Conservation (phyloP, 2,797 vertebrate genomes). For the Epinephelus malabaricus region DNA sequence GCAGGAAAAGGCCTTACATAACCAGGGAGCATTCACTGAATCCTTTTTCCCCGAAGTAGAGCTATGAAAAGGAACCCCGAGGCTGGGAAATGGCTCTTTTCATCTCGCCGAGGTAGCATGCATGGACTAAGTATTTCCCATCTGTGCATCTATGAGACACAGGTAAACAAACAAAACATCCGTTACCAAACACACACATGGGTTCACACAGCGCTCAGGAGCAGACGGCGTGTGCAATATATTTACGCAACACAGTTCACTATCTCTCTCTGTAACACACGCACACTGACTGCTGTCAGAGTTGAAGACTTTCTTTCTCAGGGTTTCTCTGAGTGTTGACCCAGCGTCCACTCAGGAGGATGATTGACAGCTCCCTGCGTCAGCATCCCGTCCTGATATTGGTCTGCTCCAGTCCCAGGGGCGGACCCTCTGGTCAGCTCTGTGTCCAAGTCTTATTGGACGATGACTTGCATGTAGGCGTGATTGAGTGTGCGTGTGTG, state of each 20-base stretch:
- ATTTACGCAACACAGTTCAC: slow-evolving; percentile 38
- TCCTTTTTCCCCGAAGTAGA: slow-evolving; percentile 43
- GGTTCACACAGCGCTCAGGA: slow-evolving; percentile 40
- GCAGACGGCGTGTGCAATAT: slow-evolving; percentile 33
- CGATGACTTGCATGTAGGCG: slow-evolving; percentile 46
- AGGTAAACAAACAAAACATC: slow-evolving; percentile 70
- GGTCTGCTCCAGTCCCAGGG: slow-evolving; percentile 30
- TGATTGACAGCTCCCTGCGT: slow-evolving; percentile 48
- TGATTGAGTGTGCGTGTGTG: slow-evolving; percentile 31
- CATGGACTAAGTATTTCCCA: slow-evolving; percentile 63
- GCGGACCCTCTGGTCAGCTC: slow-evolving; percentile 23
- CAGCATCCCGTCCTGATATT: slow-evolving; percentile 12
- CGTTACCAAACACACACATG: slow-evolving; percentile 60
- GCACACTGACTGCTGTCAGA: slow-evolving; percentile 8
- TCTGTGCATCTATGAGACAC: slow-evolving; percentile 65
- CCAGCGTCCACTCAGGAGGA: slow-evolving; percentile 20
- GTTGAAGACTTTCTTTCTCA: slow-evolving; percentile 36
- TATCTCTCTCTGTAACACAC: slow-evolving; percentile 13
- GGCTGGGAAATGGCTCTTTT: slow-evolving; percentile 43
- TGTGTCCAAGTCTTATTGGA: slow-evolving; percentile 45
- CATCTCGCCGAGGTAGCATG: slow-evolving; percentile 52
- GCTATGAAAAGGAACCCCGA: slow-evolving; percentile 44
- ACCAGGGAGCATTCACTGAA: slow-evolving; percentile 36
- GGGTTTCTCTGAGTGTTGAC: slow-evolving; percentile 46
- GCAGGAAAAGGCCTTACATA: slow-evolving; percentile 52